Base-by-base conservation (phyloP, 2,113 vertebrate genomes). In the Desmodus rotundus region DNA sequence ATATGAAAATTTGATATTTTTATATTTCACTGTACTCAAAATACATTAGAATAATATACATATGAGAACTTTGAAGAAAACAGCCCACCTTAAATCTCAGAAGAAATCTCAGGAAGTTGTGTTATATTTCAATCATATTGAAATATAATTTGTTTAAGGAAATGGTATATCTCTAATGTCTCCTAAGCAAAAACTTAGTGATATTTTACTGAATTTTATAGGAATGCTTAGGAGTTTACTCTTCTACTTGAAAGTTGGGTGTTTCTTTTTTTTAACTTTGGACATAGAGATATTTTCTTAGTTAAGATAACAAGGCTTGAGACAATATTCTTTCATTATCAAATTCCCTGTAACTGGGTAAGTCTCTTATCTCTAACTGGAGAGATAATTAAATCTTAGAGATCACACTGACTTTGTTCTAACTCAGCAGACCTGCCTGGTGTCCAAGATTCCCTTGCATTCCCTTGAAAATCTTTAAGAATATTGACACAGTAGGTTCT, bases 21-120 rank as follows among this genome's bases (percentile, higher is more conserved):
- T 20, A 56, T 96, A 84, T 95, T 97, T 98, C 19, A 68, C 95
- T 91, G 38, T 67, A 87, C 91, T 89, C 86, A 87, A 94, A 97
- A 96, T 95, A 96, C 22, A 81, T 89, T 95, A 87, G 67, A 95
- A 97, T 95, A 97, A 96, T 92, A 94, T 78, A 58, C 11, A 78
- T 36, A 58, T 63, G 38, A 73, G 45, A 94, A 13, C 41, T 91
- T 87, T 67, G 41, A n/a, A 82, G 56, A 31, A 17, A 38, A 70
- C 28, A 52, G 33, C 10, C 45, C 45, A 86, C 13, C 76, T 70
- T 78, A 80, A 36, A 63, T 93, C 67, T 94, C 63, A 89, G 68
- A 84, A 89, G 19, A 54, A 93, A 83, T 38, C 78, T 95, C n/a
- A n/a, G n/a, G n/a, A n/a, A n/a, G n/a, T n/a, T n/a, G n/a, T n/a